phyloP scores from a whole-genome alignment of 2,797 vertebrate species.

The Simalia tracyae region DNA sequence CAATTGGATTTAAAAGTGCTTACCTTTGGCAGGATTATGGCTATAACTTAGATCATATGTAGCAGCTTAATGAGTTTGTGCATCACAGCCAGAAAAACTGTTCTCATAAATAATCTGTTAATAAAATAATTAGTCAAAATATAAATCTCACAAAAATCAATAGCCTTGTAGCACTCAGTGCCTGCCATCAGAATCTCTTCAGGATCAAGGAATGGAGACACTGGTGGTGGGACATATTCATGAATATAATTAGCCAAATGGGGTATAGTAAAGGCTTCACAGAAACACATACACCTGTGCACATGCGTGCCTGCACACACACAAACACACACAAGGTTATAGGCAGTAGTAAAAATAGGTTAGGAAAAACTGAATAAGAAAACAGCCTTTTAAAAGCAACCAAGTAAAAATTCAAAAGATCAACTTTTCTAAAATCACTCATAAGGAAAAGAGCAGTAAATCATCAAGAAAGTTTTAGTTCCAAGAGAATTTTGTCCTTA shows the following conservation, averaged over 20 bases:
- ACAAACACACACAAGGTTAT: not conserved
- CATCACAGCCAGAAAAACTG: not conserved
- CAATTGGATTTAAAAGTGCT: slow-evolving; percentile 7
- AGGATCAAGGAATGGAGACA: not conserved
- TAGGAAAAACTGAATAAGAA: not conserved
- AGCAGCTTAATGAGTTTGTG: slow-evolving; percentile 26
- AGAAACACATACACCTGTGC: not conserved
- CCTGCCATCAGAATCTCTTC: slow-evolving; percentile 7
- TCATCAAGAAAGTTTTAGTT: slow-evolving; percentile 43
- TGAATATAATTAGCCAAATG: slow-evolving; percentile 4
- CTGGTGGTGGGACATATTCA: not conserved
- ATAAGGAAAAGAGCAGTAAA: slow-evolving; percentile 28
- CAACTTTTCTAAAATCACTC: not conserved
- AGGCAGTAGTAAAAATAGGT: not conserved
- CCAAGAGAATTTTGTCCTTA: slow-evolving; percentile 40
- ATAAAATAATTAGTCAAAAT: slow-evolving; percentile 25
- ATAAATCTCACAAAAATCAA: slow-evolving; percentile 25
- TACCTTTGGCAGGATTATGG: not conserved
- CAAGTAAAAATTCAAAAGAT: not conserved
- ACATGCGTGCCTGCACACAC: not conserved
- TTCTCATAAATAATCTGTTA: slow-evolving; percentile 29
- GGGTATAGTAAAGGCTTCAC: not conserved
- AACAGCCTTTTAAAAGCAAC: not conserved
- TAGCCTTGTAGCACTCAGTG: not conserved
- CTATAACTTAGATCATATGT: not conserved